A percentile compares a stretch with the other conserved stretches of the same genome.
phyloP scores from a whole-genome alignment of 2,888 invertebrate species.

The Amorpha juglandis region DNA sequence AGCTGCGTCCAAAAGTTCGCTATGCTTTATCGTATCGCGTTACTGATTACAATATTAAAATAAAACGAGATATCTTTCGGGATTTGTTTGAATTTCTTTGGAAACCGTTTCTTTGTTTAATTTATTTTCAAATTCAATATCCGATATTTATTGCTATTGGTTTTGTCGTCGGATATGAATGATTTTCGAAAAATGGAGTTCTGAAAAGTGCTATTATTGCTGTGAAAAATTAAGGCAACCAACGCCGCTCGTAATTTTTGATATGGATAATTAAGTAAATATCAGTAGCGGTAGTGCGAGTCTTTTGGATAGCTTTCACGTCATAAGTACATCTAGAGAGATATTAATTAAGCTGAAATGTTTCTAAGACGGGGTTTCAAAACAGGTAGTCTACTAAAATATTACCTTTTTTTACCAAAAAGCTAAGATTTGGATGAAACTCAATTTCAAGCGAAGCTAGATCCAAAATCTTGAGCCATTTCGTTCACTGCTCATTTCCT shows the following conservation, averaged over 20 bases:
- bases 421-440: background rate
- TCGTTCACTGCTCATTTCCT: slow-evolving; percentile 64
- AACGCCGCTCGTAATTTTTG: too few species aligned
- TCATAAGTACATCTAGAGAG: too few species aligned
- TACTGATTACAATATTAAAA: slow-evolving; percentile 31
- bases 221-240: too few species aligned
- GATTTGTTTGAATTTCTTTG: slow-evolving; percentile 9
- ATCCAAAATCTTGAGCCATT: slow-evolving; percentile 54
- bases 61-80: slow-evolving; percentile 19
- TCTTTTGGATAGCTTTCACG: too few species aligned
- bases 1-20: slow-evolving; percentile 33
- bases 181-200: background rate
- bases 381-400: too few species aligned
- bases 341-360: too few species aligned
- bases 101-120: slow-evolving; percentile 18
- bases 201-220: too few species aligned
- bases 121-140: slow-evolving; percentile 19
- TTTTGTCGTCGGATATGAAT: background rate
- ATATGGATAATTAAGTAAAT: too few species aligned
- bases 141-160: background rate
- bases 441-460: slow-evolving; percentile 18
- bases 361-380: too few species aligned
- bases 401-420: too few species aligned
- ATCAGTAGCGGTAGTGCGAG: too few species aligned
- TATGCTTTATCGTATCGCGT: slow-evolving; percentile 31